Percentiles rank a stretch among this genome's conserved stretches.
Evolutionary conservation across 2,113 vertebrate species (phyloP).

Genomic region (Coptodon rendalli): DNA sequence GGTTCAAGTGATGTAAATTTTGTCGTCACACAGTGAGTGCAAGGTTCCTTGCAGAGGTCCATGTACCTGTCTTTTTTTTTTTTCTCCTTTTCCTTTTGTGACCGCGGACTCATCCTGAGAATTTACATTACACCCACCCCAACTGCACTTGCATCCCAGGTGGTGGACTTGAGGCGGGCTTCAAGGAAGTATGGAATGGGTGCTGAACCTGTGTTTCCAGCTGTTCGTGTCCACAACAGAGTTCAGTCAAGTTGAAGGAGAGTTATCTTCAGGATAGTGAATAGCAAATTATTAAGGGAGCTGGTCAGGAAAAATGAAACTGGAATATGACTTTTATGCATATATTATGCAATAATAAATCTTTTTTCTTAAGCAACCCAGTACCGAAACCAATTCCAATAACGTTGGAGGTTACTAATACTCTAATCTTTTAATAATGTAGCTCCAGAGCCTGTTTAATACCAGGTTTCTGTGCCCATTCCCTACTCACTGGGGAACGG

Average conservation of each 20-base stretch:
- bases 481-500: background rate
- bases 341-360: background rate
- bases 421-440: background rate
- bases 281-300: background rate
- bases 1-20: background rate
- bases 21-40: no score
- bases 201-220: background rate
- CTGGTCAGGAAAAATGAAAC: background rate
- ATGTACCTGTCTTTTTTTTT: background rate
- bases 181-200: background rate
- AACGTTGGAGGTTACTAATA: background rate
- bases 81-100: fast-evolving
- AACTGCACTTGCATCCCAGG: background rate
- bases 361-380: background rate
- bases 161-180: background rate
- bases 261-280: background rate
- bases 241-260: fast-evolving
- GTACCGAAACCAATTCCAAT: background rate
- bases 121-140: background rate
- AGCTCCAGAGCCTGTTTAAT: background rate
- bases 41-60: no score
- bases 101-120: background rate
- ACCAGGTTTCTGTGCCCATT: background rate
- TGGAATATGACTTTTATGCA: background rate
- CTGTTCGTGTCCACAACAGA: background rate